A percentile compares a stretch with the other conserved stretches of the same genome.
phyloP scores from a whole-genome alignment of 2,797 vertebrate species.

The Intellagama lesueurii region DNA sequence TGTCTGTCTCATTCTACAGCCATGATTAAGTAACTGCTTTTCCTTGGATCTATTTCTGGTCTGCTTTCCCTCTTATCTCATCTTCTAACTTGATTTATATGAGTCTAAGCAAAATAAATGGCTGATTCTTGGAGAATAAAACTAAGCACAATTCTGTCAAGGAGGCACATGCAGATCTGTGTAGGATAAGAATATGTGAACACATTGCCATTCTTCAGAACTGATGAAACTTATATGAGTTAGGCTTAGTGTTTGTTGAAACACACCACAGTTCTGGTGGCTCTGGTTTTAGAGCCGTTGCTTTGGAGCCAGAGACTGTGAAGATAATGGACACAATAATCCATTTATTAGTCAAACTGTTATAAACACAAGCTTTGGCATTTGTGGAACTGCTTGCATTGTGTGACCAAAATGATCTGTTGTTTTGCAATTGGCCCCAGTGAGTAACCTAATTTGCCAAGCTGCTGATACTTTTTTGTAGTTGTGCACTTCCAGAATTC shows the following conservation, averaged over 20 bases:
- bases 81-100: not conserved
- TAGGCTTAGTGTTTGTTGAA: not conserved
- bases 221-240: not conserved
- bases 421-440: not conserved
- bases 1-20: not conserved
- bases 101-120: not conserved
- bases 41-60: not conserved
- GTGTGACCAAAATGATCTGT: slow-evolving; percentile 3
- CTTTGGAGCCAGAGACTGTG: not conserved
- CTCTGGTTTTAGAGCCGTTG: not conserved
- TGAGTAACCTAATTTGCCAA: slow-evolving; percentile 9
- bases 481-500: slow-evolving; percentile 6
- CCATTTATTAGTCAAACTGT: not conserved
- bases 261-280: not conserved
- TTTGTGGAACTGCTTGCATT: slow-evolving; percentile 13
- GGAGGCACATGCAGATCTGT: not conserved
- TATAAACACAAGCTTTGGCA: not conserved
- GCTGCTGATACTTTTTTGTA: not conserved
- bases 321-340: not conserved
- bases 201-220: not conserved
- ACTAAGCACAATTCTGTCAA: not conserved
- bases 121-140: not conserved
- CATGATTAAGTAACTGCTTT: not conserved
- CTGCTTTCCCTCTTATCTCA: not conserved
- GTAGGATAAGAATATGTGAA: not conserved